phyloP scores from a whole-genome alignment of 2,113 vertebrate genomes.

The western clawed frog (Xenopus tropicalis) region DNA sequence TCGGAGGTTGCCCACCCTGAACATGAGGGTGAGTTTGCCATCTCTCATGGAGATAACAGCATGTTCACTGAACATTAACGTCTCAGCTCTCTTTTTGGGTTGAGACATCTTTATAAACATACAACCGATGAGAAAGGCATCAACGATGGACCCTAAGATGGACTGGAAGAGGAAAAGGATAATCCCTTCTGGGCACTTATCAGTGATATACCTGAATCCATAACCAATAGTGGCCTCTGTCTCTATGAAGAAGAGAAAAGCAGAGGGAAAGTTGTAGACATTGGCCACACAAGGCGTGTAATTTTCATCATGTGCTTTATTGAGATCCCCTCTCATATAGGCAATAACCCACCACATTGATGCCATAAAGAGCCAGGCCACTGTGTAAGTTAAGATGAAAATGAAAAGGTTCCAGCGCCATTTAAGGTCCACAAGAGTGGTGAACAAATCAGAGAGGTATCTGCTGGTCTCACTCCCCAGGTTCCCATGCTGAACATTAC shows the following conservation, averaged over 20 bases:
- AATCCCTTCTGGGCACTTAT: conserved; percentile 97
- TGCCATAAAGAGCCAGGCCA: conserved; percentile 98
- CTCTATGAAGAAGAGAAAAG: conserved; percentile 97
- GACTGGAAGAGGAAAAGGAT: conserved; percentile 98
- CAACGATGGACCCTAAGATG: conserved; percentile 95
- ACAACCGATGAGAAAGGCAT: conserved; percentile 96
- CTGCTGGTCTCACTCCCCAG: conserved; percentile 94
- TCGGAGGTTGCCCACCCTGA: conserved; percentile 95
- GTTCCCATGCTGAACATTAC: conserved; percentile 98
- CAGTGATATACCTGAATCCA: conserved; percentile 95
- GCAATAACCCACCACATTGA: conserved; percentile 98
- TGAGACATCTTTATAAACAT: conserved; percentile 99
- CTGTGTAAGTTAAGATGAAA: conserved; percentile 97
- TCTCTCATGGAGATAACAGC: conserved; percentile 96
- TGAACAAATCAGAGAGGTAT: conserved; percentile 97
- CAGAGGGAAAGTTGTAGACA: conserved; percentile 97
- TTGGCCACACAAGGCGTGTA: conserved; percentile 98
- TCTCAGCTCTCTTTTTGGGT: conserved; percentile 97
- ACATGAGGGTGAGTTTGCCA: conserved; percentile 97
- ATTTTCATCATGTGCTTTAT: conserved; percentile 85
- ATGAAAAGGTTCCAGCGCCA: conserved; percentile 99
- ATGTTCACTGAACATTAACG: conserved; percentile 96
- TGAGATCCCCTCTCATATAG: conserved; percentile 91
- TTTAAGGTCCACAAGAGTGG: conserved; percentile 96
- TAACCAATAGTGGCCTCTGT: conserved; percentile 98